Evolutionary conservation across 1,140 invertebrate species (phyloP).

Genomic region (Steinernema feltiae): DNA sequence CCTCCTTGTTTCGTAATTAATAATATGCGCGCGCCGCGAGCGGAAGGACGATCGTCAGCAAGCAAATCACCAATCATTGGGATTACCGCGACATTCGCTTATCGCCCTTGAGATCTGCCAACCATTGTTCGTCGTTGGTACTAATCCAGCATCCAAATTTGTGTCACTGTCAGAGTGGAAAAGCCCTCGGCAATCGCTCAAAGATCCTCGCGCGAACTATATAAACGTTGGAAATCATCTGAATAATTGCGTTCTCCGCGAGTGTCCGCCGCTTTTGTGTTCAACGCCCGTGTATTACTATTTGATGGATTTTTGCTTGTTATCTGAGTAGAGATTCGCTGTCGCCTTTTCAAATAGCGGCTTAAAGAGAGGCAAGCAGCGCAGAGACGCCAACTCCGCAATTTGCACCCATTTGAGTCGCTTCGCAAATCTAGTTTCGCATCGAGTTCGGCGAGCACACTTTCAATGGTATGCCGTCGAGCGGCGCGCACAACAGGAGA

Average conservation of each 20-base stretch:
- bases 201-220: neutral
- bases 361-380: neutral
- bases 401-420: neutral
- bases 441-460: neutral
- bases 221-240: neutral
- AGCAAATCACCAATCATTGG: constrained; percentile 14
- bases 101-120: constrained; percentile 10
- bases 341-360: neutral
- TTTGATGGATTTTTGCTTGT: too few species aligned
- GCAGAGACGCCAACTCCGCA: neutral
- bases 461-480: neutral
- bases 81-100: constrained; percentile 11
- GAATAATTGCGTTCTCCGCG: neutral
- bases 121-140: neutral
- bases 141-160: neutral
- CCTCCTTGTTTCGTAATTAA: constrained; percentile 3
- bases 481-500: constrained; percentile 7
- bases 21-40: constrained; percentile 14
- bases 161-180: neutral
- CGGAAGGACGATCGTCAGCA: constrained; percentile 3
- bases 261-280: neutral
- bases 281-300: neutral
- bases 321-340: too few species aligned
- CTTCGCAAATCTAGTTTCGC: constrained; percentile 1
- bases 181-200: neutral